Base-by-base conservation (phyloP, 2,797 vertebrate genomes). In the Channa striata region DNA sequence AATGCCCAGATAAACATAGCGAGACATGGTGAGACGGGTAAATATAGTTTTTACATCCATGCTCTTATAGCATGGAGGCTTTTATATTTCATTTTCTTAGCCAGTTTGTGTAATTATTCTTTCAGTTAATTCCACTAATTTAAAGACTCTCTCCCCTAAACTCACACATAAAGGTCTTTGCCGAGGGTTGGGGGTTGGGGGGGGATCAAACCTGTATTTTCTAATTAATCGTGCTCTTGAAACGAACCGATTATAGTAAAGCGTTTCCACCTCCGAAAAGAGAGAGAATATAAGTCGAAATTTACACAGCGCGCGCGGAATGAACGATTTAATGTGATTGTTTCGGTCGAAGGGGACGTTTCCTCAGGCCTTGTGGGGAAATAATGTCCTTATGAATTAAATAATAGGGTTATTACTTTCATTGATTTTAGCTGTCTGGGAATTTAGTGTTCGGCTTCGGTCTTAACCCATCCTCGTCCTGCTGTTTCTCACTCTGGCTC, bases 341-440 rank as follows among this genome's bases (percentile, higher is more conserved):
- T 92, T 93, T 91, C 85, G 89, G 91, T 91, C 82, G 89, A 91
- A 91, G 81, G 89, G 88, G 90, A 91, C 85, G 86, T 91, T 90
- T 92, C 91, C 92, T 11, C 72, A 70, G 91, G 92, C 88, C 90
- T 89, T 87, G 84, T 90, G 87, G 89, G 89, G 86, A 91, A 92
- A 92, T 91, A 92, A 92, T 91, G 91, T 92, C 91, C 91, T 90
- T 91, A 92, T 93, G 91, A 92, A 94, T 94, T 93, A 93, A 93
- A 93, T 93, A 93, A 93, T 92, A 92, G 91, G 90, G 86, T 91
- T 93, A 92, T 94, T 93, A 93, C 90, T 91, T 90, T 91, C 88
- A 93, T 93, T 93, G 91, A 93, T 93, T 91, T 91, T 87, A 86
- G 90, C 90, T 92, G 89, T 92, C 92, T 93, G 89, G 85, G 90